Evolutionary conservation across 2,888 invertebrate species (phyloP).

Genomic region (Phengaris arion): DNA sequence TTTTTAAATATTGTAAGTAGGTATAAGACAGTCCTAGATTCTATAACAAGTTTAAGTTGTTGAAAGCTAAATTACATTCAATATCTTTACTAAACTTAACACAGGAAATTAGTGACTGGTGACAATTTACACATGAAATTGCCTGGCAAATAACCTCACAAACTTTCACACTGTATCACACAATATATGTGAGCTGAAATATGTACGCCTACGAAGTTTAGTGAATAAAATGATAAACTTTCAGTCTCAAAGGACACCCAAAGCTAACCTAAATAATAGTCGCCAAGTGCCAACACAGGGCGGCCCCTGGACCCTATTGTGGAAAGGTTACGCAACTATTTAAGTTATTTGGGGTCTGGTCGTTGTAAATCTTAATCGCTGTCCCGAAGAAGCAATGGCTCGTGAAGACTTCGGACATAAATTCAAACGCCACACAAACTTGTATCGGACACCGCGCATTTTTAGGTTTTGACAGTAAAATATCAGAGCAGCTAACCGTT

Average conservation of each 20-base stretch:
- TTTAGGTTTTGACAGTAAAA: background rate
- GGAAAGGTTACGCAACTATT: conserved; percentile 59
- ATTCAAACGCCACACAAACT: conserved; percentile 44
- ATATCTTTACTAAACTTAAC: too few relatives aligned
- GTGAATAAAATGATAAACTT: conserved; percentile 25
- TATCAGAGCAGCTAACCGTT: too few relatives aligned
- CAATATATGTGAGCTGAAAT: conserved; percentile 1
- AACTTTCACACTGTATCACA: background rate
- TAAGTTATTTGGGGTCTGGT: conserved; percentile 67
- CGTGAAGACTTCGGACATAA: conserved; percentile 67
- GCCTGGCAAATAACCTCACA: background rate
- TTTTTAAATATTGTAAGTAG: too few relatives aligned
- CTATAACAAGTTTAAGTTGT: too few relatives aligned
- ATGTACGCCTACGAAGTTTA: conserved; percentile 12
- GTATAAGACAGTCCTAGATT: too few relatives aligned
- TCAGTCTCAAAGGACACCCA: conserved; percentile 15
- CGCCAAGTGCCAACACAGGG: background rate
- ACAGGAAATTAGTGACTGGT: too few relatives aligned
- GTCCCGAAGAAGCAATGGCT: conserved; percentile 65
- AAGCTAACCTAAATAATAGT: conserved; percentile 13
- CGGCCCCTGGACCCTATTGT: conserved; percentile 20
- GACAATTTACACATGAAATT: background rate
- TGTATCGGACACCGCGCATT: conserved; percentile 29
- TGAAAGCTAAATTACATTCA: too few relatives aligned
- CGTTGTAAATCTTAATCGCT: conserved; percentile 73